Evolutionary conservation across 2,113 vertebrate genomes (phyloP), one percentile per base, ranked within the genome.

Genomic region (Pedetes capensis): DNA sequence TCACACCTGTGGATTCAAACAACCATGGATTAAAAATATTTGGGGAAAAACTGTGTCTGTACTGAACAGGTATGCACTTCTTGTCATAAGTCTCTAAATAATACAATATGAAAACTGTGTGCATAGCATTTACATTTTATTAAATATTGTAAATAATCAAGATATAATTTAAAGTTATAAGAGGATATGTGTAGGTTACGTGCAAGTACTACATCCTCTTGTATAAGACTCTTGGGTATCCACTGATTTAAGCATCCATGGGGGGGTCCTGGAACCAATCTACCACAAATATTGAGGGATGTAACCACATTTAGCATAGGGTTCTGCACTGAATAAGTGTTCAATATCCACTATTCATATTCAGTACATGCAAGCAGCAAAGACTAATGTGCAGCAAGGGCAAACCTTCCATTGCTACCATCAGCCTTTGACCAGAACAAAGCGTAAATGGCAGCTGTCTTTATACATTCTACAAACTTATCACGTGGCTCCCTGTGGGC

Each of bases 391-490:
- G 37, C 11, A 66, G 16, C 34, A 78, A 94, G 80, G 53, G 14
- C 74, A 84, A 75, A n/a, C 39, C 1, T 55, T 17, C 61, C 64
- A n/a, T 23, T n/a, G 59, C 63, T 3, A 66, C 44, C 25, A n/a
- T 12, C 63, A 66, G 49, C 76, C 61, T 85, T 18, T 94, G 92
- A 47, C 44, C 42, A 86, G 79, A 96, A 88, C 29, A 72, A 89
- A 82, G 82, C 32, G 59, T 34, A 78, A 85, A 78, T 34, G 68
- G 94, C 25, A 85, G 80, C 12, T 61, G 76, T 87, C 83, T 95
- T 78, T 27, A 22, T 68, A 34, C 8, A 37, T 74, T 81, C 66
- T 57, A 47, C 74, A 59, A 42, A 4, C 14, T 78, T 93, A 55
- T 72, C 92, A 87, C 87, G 71, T 74, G 76, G 47, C 64, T 95